phyloP scores from a whole-genome alignment of 2,113 vertebrate species.

The Peromyscus maniculatus region DNA sequence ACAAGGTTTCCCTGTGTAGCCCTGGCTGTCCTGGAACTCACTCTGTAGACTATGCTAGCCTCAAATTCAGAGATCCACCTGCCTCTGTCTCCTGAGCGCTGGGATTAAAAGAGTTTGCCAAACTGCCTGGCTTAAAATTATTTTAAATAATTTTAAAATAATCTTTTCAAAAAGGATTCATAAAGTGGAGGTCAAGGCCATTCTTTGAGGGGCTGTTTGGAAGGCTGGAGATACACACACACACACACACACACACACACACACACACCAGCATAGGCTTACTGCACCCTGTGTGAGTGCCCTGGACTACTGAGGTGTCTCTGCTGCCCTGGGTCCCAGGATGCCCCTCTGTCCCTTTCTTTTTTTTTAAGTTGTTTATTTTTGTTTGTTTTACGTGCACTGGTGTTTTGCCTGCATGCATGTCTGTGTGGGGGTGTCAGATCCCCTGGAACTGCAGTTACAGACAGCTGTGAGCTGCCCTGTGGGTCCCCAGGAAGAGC shows the following conservation, averaged over 20 bases:
- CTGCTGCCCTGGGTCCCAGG: not conserved
- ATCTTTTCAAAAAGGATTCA: not conserved
- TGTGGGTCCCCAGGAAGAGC: not conserved
- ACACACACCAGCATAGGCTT: not conserved
- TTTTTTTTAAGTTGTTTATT: not conserved
- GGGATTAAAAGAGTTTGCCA: not conserved
- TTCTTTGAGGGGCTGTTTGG: not conserved
- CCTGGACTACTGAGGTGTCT: not conserved
- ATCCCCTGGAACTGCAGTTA: not conserved
- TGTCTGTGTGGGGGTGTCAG: not conserved
- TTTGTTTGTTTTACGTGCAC: not conserved
- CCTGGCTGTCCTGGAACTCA: not conserved
- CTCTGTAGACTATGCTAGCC: not conserved
- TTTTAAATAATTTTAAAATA: not conserved
- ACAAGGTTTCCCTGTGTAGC: not conserved
- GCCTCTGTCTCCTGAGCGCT: not conserved
- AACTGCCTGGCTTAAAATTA: not conserved
- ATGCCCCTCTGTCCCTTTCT: not conserved
- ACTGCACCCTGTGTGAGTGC: not conserved
- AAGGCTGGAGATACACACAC: not conserved
- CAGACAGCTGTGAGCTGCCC: not conserved
- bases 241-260: no score
- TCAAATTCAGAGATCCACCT: not conserved
- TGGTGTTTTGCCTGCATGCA: not conserved
- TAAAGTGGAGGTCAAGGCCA: not conserved